phyloP scores from a whole-genome alignment of 2,888 invertebrate genomes.

The Diarsia mendica region DNA sequence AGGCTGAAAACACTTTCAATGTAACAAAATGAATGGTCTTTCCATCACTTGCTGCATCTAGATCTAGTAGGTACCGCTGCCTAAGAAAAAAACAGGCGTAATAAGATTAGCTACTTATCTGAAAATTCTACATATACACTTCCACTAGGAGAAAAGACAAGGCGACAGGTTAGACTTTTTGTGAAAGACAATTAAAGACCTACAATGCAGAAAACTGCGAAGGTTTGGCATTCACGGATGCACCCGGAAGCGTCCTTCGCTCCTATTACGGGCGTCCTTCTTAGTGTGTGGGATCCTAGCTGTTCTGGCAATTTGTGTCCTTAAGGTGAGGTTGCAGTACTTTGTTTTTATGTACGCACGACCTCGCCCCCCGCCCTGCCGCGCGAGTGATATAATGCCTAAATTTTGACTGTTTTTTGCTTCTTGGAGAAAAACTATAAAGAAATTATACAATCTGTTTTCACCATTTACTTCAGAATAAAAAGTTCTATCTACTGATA shows the following conservation, averaged over 20 bases:
- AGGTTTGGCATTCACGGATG: conserved; percentile 42
- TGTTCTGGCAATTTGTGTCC: conserved; percentile 40
- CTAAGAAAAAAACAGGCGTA: not conserved
- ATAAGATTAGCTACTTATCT: too few species aligned
- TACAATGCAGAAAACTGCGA: conserved; percentile 21
- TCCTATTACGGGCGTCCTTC: conserved; percentile 47
- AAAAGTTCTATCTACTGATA: too few species aligned
- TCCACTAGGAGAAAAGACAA: not conserved
- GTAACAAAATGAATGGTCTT: not conserved
- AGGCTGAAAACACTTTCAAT: not conserved
- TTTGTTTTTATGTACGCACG: too few species aligned
- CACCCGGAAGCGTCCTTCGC: conserved; percentile 48
- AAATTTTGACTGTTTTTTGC: too few species aligned
- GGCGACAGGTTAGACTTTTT: not conserved
- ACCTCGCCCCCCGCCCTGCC: too few species aligned
- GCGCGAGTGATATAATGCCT: too few species aligned
- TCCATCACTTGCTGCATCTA: not conserved
- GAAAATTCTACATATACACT: not conserved
- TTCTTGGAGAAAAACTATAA: too few species aligned
- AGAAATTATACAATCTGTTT: too few species aligned
- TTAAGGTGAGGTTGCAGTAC: too few species aligned
- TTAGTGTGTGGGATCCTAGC: conserved; percentile 52
- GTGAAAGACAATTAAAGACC: not conserved
- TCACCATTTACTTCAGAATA: too few species aligned
- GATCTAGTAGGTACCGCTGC: not conserved